phyloP scores from a whole-genome alignment of 1,140 invertebrate genomes.

The Sycobia sp. region DNA sequence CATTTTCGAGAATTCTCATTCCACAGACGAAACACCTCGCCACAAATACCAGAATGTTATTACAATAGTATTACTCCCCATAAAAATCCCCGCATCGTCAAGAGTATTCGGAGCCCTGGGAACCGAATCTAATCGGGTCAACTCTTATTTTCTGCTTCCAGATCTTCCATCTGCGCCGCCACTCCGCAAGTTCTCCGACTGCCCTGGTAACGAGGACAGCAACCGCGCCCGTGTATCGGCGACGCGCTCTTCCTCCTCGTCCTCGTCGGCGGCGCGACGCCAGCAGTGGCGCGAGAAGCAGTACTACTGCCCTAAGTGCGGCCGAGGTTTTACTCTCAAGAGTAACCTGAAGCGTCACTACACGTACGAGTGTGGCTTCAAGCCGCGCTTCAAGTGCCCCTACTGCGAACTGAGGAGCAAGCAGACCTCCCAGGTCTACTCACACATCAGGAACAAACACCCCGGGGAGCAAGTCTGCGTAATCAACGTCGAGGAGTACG shows the following conservation, averaged over 20 bases:
- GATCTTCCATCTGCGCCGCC: not conserved
- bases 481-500: not conserved
- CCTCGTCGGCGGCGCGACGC: no score
- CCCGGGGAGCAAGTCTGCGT: constrained; percentile 25
- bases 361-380: constrained; percentile 73
- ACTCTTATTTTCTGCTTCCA: constrained; percentile 23
- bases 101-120: not conserved
- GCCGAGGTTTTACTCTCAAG: constrained; percentile 55
- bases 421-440: constrained; percentile 49
- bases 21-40: no score
- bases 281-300: constrained; percentile 25
- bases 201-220: not conserved
- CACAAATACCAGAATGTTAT: no score
- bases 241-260: no score
- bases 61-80: no score
- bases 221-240: not conserved
- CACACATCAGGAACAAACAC: constrained; percentile 47
- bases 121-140: not conserved
- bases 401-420: constrained; percentile 57
- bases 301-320: constrained; percentile 55
- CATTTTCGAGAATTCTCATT: no score
- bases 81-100: not conserved
- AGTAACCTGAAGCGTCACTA: constrained; percentile 66
- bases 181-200: constrained; percentile 3
- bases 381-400: constrained; percentile 70